Percentiles rank a stretch among this genome's conserved stretches.
Evolutionary conservation across 2,113 vertebrate genomes (phyloP).

Genomic region (Corythornis cristatus): DNA sequence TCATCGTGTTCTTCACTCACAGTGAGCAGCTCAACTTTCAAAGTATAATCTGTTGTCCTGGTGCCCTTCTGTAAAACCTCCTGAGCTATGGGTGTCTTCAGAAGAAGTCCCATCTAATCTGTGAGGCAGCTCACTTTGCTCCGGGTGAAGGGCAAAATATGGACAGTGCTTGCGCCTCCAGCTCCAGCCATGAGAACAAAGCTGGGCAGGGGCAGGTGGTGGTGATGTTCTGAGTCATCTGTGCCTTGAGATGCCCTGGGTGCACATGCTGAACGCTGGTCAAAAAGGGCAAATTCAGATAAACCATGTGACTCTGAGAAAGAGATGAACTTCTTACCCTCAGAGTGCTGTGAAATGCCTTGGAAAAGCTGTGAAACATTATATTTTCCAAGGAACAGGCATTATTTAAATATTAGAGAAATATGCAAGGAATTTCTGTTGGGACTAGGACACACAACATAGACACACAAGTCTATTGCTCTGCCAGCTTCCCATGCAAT

Average conservation of each 20-base stretch:
- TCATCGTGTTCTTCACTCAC: background rate
- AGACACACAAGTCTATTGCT: background rate
- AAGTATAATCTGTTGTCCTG: background rate
- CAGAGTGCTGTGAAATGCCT: background rate
- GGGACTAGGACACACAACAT: background rate
- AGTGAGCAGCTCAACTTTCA: background rate
- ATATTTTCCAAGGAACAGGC: background rate
- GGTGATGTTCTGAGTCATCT: background rate
- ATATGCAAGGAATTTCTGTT: background rate
- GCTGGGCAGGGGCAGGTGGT: background rate
- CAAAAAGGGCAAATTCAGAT: background rate
- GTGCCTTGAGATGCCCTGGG: background rate
- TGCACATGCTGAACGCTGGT: background rate
- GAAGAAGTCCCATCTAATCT: background rate
- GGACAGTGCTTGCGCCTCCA: rapidly evolving
- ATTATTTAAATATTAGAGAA: conserved; percentile 20
- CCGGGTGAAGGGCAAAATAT: rapidly evolving
- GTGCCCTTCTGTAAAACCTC: background rate
- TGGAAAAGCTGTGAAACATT: background rate
- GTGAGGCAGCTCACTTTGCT: background rate
- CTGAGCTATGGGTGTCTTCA: background rate
- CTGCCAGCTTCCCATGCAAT: conserved; percentile 22
- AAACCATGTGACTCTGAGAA: background rate
- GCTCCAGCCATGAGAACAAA: background rate
- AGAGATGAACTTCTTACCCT: background rate